Evolutionary conservation across 1,140 invertebrate species (phyloP).

Genomic region (Eufriesea mexicana): DNA sequence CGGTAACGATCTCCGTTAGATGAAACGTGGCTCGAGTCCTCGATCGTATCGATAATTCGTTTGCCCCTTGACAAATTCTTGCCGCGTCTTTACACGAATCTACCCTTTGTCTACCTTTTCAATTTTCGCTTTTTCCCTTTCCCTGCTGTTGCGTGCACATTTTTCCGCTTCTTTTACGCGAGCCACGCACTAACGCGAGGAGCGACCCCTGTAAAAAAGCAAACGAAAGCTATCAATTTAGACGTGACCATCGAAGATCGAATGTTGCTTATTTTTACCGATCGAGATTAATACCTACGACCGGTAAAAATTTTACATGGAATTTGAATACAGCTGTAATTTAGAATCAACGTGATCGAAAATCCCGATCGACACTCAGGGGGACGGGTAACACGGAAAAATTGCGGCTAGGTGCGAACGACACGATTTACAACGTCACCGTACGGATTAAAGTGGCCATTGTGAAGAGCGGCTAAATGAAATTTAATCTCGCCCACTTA

Average conservation of each 20-base stretch:
- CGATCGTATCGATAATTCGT: constrained; percentile 33
- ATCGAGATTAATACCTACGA: too few species aligned
- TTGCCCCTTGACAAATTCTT: constrained; percentile 19
- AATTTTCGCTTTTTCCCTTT: not conserved
- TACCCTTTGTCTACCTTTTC: not conserved
- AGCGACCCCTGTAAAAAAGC: not conserved
- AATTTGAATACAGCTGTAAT: not conserved
- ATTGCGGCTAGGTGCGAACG: constrained; percentile 12
- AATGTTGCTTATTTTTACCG: not conserved
- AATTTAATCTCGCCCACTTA: constrained; percentile 25
- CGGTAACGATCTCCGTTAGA: constrained; percentile 28
- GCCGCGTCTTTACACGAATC: constrained; percentile 16
- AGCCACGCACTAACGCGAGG: too few species aligned
- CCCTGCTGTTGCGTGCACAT: not conserved
- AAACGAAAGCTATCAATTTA: not conserved
- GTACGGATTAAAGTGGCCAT: constrained; percentile 20
- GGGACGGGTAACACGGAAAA: too few species aligned
- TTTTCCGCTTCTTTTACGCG: too few species aligned
- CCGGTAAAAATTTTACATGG: not conserved
- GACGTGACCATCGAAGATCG: not conserved
- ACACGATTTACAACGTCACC: constrained; percentile 6
- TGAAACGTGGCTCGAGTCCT: constrained; percentile 26
- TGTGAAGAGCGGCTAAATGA: constrained; percentile 13
- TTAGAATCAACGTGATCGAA: too few species aligned
- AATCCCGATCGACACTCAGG: too few species aligned